Evolutionary conservation across 2,113 vertebrate genomes (phyloP).

Genomic region (Acrocephalus kingi): DNA sequence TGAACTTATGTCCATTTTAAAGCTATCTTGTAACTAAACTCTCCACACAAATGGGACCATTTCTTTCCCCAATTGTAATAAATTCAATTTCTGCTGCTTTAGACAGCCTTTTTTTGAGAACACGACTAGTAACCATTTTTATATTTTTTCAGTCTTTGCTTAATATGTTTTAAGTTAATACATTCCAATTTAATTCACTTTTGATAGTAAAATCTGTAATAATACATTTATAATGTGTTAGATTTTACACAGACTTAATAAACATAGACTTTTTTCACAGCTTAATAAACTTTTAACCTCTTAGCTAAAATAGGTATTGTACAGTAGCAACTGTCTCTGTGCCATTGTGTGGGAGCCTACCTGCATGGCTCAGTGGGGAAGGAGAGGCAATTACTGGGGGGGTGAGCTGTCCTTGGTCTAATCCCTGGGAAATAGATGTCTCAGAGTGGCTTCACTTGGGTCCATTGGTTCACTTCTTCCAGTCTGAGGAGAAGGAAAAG

Average conservation of each 20-base stretch:
- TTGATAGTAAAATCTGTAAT: background rate
- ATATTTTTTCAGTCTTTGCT: background rate
- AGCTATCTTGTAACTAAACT: background rate
- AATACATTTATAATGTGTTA: background rate
- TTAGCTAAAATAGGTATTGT: background rate
- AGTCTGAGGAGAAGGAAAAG: background rate
- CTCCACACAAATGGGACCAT: background rate
- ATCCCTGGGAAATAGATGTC: background rate
- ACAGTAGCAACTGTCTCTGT: background rate
- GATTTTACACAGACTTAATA: background rate
- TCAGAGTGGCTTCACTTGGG: background rate
- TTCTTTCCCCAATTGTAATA: background rate
- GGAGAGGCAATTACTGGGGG: background rate
- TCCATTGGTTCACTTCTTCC: background rate
- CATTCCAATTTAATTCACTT: background rate
- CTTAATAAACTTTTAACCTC: slow-evolving; percentile 14
- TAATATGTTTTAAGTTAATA: background rate
- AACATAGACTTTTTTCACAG: background rate
- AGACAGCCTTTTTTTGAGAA: background rate
- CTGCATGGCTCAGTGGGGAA: background rate
- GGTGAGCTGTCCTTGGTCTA: background rate
- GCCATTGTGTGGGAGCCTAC: background rate
- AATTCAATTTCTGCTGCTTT: background rate
- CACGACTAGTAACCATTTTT: background rate
- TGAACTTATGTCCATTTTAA: background rate